These are phyloP conservation scores for Antheraea pernyi DNA, from an alignment of 1,140 invertebrate species.

Conservation along the genomic window DNA sequence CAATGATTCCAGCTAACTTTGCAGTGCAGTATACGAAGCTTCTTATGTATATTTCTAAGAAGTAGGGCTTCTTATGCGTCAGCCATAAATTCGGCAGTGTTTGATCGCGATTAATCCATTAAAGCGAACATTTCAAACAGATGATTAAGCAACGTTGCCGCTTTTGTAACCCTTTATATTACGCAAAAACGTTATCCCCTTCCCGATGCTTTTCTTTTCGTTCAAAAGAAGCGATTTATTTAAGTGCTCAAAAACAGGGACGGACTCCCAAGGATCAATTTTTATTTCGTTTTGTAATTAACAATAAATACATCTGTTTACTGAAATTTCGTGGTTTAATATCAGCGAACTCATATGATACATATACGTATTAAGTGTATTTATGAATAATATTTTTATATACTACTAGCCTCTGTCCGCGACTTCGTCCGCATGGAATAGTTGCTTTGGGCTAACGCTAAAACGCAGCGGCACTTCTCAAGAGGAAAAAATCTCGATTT, in stretches of 20 bases:
- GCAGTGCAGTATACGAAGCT: constrained; percentile 23
- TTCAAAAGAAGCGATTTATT: constrained; percentile 60
- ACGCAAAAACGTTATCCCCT: constrained; percentile 35
- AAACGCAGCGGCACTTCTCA: too few species aligned
- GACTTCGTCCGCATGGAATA: too few species aligned
- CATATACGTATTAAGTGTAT: too few species aligned
- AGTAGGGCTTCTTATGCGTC: neutral
- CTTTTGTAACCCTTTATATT: constrained; percentile 44
- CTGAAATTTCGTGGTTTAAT: too few species aligned
- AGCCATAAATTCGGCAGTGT: neutral
- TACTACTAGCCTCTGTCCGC: too few species aligned
- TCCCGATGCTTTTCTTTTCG: constrained; percentile 51
- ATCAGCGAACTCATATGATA: too few species aligned
- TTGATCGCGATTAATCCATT: constrained; percentile 17
- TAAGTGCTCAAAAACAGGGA: constrained; percentile 41
- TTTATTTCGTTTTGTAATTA: neutral
- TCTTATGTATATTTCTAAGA: constrained; percentile 37
- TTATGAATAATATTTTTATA: too few species aligned
- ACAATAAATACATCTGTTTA: too few species aligned
- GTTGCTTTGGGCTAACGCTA: too few species aligned
- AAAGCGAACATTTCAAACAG: constrained; percentile 23
- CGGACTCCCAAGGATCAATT: constrained; percentile 16
- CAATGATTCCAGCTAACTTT: neutral
- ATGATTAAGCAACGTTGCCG: constrained; percentile 55
- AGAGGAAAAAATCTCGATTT: too few species aligned